These are phyloP conservation scores for Cyclopterus lumpus DNA, from an alignment of 2,797 vertebrate genomes.

Conservation along the genomic window DNA sequence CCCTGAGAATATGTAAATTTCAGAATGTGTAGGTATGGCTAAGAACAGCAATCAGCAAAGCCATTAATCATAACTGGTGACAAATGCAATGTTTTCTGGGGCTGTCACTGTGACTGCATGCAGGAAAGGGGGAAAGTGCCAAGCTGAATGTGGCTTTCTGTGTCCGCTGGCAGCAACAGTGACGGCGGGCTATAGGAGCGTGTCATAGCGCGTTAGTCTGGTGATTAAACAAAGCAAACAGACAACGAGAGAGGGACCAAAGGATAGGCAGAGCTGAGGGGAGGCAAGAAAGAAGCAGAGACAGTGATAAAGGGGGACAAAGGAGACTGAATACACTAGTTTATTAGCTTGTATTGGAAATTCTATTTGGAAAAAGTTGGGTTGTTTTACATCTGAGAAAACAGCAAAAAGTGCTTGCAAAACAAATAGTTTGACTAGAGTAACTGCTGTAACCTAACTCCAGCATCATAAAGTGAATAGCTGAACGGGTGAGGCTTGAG, in stretches of 20 bases:
- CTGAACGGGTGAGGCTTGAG: constrained; percentile 20
- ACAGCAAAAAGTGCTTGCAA: neutral
- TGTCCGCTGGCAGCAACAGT: constrained; percentile 57
- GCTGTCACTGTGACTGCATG: constrained; percentile 57
- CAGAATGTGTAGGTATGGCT: constrained; percentile 64
- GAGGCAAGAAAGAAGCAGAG: constrained; percentile 12
- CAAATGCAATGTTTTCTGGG: constrained; percentile 64
- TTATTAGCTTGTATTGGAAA: neutral
- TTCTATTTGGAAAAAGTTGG: neutral
- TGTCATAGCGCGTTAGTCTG: constrained; percentile 71
- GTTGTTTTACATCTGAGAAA: neutral
- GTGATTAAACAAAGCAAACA: constrained; percentile 73
- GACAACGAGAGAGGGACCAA: constrained; percentile 45
- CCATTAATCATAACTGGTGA: constrained; percentile 75
- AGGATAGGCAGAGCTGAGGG: constrained; percentile 12
- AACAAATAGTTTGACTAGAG: constrained; percentile 24
- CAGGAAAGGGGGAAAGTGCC: constrained; percentile 45
- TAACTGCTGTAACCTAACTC: constrained; percentile 11
- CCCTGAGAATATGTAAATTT: constrained; percentile 47
- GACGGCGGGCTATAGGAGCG: constrained; percentile 60
- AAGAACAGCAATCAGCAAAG: constrained; percentile 71
- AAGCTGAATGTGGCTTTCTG: constrained; percentile 62
- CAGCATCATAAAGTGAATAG: constrained; percentile 10
- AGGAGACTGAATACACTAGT: neutral
- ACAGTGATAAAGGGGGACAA: neutral